Base-by-base conservation (phyloP, 37 sponge, comb jelly and placozoan genomes). In the Chondrosia reniformis region DNA sequence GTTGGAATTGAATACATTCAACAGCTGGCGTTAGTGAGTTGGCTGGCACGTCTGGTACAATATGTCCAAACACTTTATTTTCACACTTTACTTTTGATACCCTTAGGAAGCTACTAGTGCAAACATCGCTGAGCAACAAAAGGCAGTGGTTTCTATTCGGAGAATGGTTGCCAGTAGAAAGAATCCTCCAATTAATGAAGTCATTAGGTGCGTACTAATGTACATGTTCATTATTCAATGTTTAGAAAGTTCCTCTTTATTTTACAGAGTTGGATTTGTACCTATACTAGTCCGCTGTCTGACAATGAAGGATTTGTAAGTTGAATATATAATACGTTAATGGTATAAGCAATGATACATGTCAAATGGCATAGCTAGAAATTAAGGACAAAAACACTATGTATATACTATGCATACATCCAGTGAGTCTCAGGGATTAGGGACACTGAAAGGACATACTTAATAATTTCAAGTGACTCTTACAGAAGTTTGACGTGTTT, bases 101-200 rank as follows among this genome's bases (percentile, higher is more conserved):
- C 46, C 46, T 17, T 72, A 86, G 83, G 67, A 81, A 64, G 92
- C 95, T 13, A 77, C 79, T 52, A 84, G 85, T 63, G 13, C 59
- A 0, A 78, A 94, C 38, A 66, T 49, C 15, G 67, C 79, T 13
- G 82, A 85, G 63, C 81, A 84, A 65, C 66, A 89, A 9, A 43
- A 33, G 45, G 95, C 92, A 44, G 89, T 94, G 0, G 82, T 85
- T 49, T 33, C 77, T 17, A 83, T 83, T 0, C 83, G 96, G 63
- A 95, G 89, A 45, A 85, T 95, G 46, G 64, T 95, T 33, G 89
- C 94, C 21, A 85, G 89, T 63, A 87, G 87, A 49, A 81, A 88
- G 64, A 87, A 89, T 41, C 96, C 96, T 24, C 96, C 96, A 8
- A 92, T 95, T 30, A 85, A 95, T 42, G 83, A 87, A 33, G 65